Evolutionary conservation across 1,140 invertebrate genomes (phyloP).

Genomic region (Bombus breviceps): DNA sequence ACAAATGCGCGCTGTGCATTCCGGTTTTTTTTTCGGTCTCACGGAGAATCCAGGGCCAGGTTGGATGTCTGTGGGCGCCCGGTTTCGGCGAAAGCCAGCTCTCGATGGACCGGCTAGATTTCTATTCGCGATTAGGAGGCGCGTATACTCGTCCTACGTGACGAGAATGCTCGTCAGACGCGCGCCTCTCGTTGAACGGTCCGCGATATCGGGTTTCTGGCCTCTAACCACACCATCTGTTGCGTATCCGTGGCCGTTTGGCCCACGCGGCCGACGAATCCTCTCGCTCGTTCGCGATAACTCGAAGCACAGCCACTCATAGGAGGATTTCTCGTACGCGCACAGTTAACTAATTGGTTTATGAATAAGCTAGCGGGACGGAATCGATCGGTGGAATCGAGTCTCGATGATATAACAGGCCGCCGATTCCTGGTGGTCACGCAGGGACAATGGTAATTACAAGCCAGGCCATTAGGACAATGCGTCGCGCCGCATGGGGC

Average conservation of each 20-base stretch:
- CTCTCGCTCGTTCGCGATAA: not conserved
- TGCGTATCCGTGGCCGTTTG: conserved; percentile 9
- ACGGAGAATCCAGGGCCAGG: not conserved
- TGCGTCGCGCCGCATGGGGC: conserved; percentile 69
- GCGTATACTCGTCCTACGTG: conserved; percentile 62
- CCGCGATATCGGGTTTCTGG: conserved; percentile 60
- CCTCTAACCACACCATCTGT: conserved; percentile 47
- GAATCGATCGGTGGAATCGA: not conserved
- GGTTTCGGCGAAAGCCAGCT: conserved; percentile 53
- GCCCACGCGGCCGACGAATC: not conserved
- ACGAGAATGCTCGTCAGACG: conserved; percentile 62
- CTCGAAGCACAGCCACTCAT: not conserved
- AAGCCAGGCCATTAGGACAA: conserved; percentile 67
- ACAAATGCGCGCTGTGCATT: not conserved
- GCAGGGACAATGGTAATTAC: conserved; percentile 72
- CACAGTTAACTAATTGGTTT: conserved; percentile 9
- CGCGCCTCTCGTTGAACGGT: conserved; percentile 41
- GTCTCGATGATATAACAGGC: not conserved
- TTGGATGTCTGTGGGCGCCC: conserved; percentile 42
- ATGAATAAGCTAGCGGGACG: not conserved
- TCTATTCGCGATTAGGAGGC: conserved; percentile 60
- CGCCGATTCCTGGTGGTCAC: conserved; percentile 58
- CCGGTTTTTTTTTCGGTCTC: no score
- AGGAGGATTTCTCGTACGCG: no score
- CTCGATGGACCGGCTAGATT: conserved; percentile 58